A percentile compares a stretch with the other conserved stretches of the same genome.
phyloP scores from a whole-genome alignment of 2,888 invertebrate genomes.

The Apoda limacodes region DNA sequence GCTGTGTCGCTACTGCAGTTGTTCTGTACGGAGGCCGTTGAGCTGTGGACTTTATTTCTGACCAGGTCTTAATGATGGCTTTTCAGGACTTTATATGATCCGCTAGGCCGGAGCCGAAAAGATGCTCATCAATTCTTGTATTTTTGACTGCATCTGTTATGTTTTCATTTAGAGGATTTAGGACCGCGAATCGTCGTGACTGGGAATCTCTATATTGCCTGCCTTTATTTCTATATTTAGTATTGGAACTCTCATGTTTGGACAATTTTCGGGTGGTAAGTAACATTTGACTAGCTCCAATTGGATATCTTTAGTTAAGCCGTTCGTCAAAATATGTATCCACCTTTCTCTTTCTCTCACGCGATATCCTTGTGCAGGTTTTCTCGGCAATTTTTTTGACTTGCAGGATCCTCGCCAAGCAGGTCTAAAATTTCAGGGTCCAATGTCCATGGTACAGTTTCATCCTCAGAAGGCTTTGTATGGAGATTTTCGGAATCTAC shows the following conservation, averaged over 20 bases:
- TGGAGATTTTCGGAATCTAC: too few species aligned
- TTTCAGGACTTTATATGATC: constrained; percentile 12
- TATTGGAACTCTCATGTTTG: constrained; percentile 11
- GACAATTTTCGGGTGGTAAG: constrained; percentile 14
- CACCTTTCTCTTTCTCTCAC: too few species aligned
- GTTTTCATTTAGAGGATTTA: constrained; percentile 10
- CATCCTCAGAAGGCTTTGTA: too few species aligned
- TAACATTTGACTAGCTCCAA: constrained; percentile 11
- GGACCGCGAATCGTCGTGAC: constrained; percentile 6
- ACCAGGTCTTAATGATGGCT: constrained; percentile 5
- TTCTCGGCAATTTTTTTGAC: constrained; percentile 4
- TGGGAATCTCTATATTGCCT: constrained; percentile 12
- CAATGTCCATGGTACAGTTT: too few species aligned
- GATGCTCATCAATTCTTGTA: constrained; percentile 8
- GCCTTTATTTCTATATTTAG: constrained; percentile 16
- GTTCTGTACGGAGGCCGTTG: too few species aligned
- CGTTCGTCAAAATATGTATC: constrained; percentile 9
- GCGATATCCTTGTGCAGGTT: constrained; percentile 8
- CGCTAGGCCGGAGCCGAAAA: constrained; percentile 9
- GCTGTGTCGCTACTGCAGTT: too few species aligned
- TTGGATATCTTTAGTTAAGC: constrained; percentile 5
- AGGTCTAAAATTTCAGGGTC: constrained; percentile 3
- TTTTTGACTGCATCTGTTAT: constrained; percentile 8
- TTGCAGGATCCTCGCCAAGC: constrained; percentile 3
- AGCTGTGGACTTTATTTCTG: too few species aligned